phyloP scores from a whole-genome alignment of 2,888 invertebrate species.

The Molorchus minor region DNA sequence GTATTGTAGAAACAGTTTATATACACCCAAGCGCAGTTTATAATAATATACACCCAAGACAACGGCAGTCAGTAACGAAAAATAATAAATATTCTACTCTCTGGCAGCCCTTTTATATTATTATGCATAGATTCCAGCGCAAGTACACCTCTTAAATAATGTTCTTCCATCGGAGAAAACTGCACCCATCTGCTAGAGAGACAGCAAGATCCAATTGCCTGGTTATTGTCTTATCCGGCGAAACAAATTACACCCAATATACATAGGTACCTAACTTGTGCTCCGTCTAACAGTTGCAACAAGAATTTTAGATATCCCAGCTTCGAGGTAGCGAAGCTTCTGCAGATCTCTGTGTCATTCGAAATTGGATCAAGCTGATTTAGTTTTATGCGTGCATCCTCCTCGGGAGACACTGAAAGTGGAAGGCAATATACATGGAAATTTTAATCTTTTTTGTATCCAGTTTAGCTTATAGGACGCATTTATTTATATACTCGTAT shows the following conservation, averaged over 20 bases:
- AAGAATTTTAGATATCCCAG: constrained; percentile 15
- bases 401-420: constrained; percentile 9
- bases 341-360: constrained; percentile 26
- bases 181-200: too few species aligned
- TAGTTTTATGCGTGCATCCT: constrained; percentile 3
- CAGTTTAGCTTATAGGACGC: constrained; percentile 7
- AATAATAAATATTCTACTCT: too few species aligned
- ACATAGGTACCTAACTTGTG: too few species aligned
- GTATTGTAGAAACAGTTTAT: too few species aligned
- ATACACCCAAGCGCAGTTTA: too few species aligned
- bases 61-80: too few species aligned
- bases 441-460: constrained; percentile 17
- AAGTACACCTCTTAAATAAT: too few species aligned
- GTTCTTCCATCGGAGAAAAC: too few species aligned
- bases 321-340: constrained; percentile 13
- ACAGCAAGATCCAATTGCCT: constrained; percentile 2
- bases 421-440: constrained; percentile 26
- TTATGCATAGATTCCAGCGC: too few species aligned
- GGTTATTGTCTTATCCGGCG: constrained; percentile 18
- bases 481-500: background rate
- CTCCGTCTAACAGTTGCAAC: constrained; percentile 13
- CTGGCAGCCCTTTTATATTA: too few species aligned
- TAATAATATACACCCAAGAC: too few species aligned
- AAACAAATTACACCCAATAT: constrained; percentile 23
- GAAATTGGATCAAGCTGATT: constrained; percentile 15